Base-by-base conservation (phyloP, 2,113 vertebrate species). In the Condylura cristata region DNA sequence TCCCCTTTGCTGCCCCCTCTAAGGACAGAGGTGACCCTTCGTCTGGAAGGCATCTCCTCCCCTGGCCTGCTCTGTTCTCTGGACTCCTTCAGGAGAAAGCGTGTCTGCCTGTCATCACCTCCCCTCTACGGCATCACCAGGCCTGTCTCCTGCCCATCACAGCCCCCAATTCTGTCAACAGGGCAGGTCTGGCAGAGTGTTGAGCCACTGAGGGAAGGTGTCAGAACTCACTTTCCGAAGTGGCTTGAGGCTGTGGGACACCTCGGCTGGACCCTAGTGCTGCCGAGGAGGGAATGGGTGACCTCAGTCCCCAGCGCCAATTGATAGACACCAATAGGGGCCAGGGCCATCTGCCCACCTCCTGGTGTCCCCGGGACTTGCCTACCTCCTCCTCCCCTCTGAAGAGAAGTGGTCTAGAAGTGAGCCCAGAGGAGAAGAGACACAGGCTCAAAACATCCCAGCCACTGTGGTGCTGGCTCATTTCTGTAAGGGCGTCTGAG, bases 141-240 rank as follows among this genome's bases (percentile, higher is more conserved):
- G 9, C 81, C 32, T 1, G 32, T 17, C 16, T 20, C 5, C 2
- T 0, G 37, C 6, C 1, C 2, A 18, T 34, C 22, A 1, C 0
- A 6, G 28, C 61, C 68, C 53, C 20, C 44, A 20, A 10, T 34
- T 34, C 32, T 5, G 48, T 71, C 63, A 80, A 70, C 16, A 48
- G 48, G 28, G 28, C 26, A 11, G 51, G 18, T 24, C 18, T 1
- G 2, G 53, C 41, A 16, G 32, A 44, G 22, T 12, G 22, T 12
- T 46, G 8, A 86, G 22, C 34, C 44, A 0, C n/a, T 1, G 37
- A 10, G 24, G 39, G 30, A 12, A 58, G 16, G 28, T 39, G 83
- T 71, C 14, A 28, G 32, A 39, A 46, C 4, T 71, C 14, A 28
- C 46, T 24, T 72, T 65, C 58, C 1, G 22, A 46, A 75, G 39